Base-by-base conservation (phyloP, 2,888 invertebrate genomes). In the Boloria selene region DNA sequence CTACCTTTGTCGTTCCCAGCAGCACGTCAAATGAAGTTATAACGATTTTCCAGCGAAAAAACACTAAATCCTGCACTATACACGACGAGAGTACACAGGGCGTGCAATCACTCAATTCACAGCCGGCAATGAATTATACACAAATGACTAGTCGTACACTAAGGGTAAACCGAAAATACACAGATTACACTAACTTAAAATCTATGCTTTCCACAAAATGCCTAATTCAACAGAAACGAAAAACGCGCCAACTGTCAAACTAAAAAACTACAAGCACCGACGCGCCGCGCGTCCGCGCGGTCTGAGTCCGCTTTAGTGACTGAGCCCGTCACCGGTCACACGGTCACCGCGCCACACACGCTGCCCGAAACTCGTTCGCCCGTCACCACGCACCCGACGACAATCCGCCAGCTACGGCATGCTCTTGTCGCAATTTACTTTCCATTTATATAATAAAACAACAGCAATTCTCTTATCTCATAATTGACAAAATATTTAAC, bases 201-300 rank as follows among this genome's bases (percentile, higher is more conserved):
- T 90, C 90, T 90, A 92, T 90, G 90, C 84, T 87, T 90, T 90
- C 80, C 87, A 88, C 82, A 84, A 86, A 83, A 80, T 84, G 83
- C 79, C 79, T 81, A 83, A 80, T 81, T 83, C 76, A 85, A 87
- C 83, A 73, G 80, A 86, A 90, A 88, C 85, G 84, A 88, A 90
- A 90, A 91, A 85, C 90, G 90, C 91, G 91, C 90, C 91, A 91
- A 92, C 88, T 91, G 91, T 91, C 90, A 92, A 90, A 88, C 88
- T 89, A 90, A 91, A 90, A 90, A 89, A 89, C 90, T 90, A 92
- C 90, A 88, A 92, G 91, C 91, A 92, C 90, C 91, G 82, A 86
- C 86, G 85, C 86, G 81, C 85, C 83, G 86, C 88, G 87, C 90
- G 80, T 80, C 87, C 87, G 85, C 90, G 88, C 91, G 87, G 85